phyloP scores from a whole-genome alignment of 1,140 invertebrate genomes.

The Meloidogyne chitwoodi region DNA sequence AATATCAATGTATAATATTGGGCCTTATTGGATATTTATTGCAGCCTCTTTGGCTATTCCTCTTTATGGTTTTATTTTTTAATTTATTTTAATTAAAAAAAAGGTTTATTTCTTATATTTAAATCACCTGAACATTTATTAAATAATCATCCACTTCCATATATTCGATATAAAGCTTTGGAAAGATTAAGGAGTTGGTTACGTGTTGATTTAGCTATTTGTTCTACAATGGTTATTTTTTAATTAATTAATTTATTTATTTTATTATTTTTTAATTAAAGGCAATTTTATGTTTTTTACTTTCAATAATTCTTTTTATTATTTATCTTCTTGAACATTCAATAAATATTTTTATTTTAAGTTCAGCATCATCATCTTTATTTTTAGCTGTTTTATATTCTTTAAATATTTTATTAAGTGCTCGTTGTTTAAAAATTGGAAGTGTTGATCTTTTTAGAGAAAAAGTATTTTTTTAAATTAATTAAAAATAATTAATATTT shows the following conservation, averaged over 20 bases:
- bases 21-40: slow-evolving; percentile 34
- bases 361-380: slow-evolving; percentile 23
- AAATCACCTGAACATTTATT: slow-evolving; percentile 9
- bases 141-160: slow-evolving; percentile 26
- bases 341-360: slow-evolving; percentile 18
- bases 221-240: slow-evolving; percentile 9
- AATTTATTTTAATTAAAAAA: not conserved
- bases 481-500: not conserved
- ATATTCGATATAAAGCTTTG: slow-evolving; percentile 26
- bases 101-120: slow-evolving; percentile 1
- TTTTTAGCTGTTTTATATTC: slow-evolving; percentile 26
- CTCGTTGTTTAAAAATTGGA: slow-evolving; percentile 20
- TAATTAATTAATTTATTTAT: not conserved
- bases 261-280: not conserved
- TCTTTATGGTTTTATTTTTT: slow-evolving; percentile 18
- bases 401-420: slow-evolving; percentile 20
- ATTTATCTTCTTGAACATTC: slow-evolving; percentile 31
- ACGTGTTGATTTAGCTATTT: slow-evolving; percentile 29
- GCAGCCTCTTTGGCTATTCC: slow-evolving; percentile 30
- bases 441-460: slow-evolving; percentile 19
- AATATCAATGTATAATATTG: slow-evolving; percentile 24
- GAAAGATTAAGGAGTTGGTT: slow-evolving; percentile 20
- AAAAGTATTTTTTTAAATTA: slow-evolving; percentile 3
- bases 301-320: slow-evolving; percentile 29
- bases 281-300: slow-evolving; percentile 24